A percentile compares a stretch with the other conserved stretches of the same genome.
phyloP scores from a whole-genome alignment of 2,113 vertebrate genomes.

The Tachysurus fulvidraco region DNA sequence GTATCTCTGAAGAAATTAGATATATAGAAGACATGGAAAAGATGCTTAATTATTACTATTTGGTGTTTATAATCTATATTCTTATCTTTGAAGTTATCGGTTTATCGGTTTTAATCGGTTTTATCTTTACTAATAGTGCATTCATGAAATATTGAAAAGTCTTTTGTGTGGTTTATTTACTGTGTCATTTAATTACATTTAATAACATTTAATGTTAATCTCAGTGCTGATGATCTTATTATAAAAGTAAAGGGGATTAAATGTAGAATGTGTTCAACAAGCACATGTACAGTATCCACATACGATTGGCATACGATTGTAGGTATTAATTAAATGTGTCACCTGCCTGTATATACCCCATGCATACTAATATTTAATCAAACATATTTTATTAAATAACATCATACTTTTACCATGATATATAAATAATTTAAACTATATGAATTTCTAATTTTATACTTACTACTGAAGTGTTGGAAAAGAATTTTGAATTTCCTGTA shows the following conservation, averaged over 20 bases:
- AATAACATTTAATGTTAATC: not conserved
- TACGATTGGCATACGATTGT: not conserved
- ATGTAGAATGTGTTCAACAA: not conserved
- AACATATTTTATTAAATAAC: not conserved
- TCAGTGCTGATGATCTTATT: not conserved
- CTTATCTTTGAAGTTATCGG: not conserved
- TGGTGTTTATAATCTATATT: too few species aligned
- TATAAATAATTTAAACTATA: not conserved
- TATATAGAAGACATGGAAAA: not conserved
- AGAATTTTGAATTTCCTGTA: slow-evolving; percentile 7
- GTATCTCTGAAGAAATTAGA: not conserved
- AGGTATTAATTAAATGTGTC: not conserved
- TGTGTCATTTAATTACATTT: too few species aligned
- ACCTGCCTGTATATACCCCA: not conserved
- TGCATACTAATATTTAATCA: not conserved
- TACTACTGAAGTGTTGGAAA: slow-evolving; percentile 27
- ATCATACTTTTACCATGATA: not conserved
- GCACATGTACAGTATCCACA: not conserved
- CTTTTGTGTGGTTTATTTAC: not conserved
- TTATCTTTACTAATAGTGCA: not conserved
- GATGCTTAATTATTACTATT: not conserved
- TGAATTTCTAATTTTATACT: slow-evolving; percentile 34
- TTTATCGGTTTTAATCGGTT: too few species aligned
- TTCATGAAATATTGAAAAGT: not conserved
- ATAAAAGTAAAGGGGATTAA: not conserved